phyloP scores from a whole-genome alignment of 2,113 vertebrate genomes.

The Orientallactaga bullata region DNA sequence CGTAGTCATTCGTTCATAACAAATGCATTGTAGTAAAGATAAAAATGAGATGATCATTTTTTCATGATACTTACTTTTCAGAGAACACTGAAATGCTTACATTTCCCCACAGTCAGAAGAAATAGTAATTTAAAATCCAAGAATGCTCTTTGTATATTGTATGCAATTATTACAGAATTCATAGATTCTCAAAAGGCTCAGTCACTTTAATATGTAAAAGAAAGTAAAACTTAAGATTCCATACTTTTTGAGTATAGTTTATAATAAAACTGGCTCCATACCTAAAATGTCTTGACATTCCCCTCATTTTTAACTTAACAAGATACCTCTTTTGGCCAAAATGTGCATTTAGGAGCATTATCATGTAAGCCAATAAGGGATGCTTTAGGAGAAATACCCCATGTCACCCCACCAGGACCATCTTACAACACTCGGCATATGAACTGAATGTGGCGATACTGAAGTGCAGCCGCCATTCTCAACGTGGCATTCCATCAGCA shows the following conservation, averaged over 20 bases:
- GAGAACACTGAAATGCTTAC: constrained; percentile 57
- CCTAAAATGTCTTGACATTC: constrained; percentile 42
- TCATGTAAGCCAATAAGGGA: background rate
- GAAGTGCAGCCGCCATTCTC: background rate
- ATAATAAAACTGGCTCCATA: constrained; percentile 46
- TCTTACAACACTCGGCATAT: background rate
- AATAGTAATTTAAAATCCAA: constrained; percentile 34
- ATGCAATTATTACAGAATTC: constrained; percentile 48
- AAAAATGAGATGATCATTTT: constrained; percentile 45
- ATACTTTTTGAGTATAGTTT: constrained; percentile 20
- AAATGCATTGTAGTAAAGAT: constrained; percentile 34
- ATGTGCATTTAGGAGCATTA: constrained; percentile 40
- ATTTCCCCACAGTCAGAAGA: constrained; percentile 27
- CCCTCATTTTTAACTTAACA: constrained; percentile 51
- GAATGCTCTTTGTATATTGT: constrained; percentile 12
- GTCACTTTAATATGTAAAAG: background rate
- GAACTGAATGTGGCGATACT: background rate
- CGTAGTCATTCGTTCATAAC: constrained; percentile 45
- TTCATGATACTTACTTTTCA: constrained; percentile 62
- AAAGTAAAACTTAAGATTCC: constrained; percentile 44
- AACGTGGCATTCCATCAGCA: background rate
- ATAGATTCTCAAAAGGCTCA: background rate
- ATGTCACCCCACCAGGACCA: background rate
- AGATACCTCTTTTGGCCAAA: constrained; percentile 56
- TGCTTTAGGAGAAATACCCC: constrained; percentile 47